Percentiles rank a stretch among this genome's conserved stretches.
Conservation (phyloP, 2,888 invertebrate genomes). For the Drosophila multiciliata region DNA sequence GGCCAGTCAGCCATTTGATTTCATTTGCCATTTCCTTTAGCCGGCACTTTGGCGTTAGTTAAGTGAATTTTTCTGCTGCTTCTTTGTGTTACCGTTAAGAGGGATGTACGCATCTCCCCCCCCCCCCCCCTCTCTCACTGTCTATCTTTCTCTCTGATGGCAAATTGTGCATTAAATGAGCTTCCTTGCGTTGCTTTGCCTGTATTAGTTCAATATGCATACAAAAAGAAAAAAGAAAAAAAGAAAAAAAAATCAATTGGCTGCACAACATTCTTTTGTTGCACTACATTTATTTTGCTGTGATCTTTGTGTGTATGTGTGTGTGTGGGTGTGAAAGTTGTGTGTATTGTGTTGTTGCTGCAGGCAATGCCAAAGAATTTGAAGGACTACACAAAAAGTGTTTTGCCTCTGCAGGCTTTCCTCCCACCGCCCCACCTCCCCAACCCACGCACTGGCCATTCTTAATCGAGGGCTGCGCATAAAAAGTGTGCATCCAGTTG, state of each 20-base stretch:
- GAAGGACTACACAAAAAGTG: constrained; percentile 38
- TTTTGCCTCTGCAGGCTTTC: background rate
- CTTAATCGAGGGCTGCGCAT: constrained; percentile 2
- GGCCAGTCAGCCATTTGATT: constrained; percentile 58
- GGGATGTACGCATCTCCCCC: constrained; percentile 19
- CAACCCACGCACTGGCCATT: background rate
- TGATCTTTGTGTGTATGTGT: background rate
- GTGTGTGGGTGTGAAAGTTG: background rate
- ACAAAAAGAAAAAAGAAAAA: background rate
- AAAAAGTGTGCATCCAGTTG: constrained; percentile 40
- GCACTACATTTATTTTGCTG: background rate
- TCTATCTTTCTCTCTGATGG: constrained; percentile 5
- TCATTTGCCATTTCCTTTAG: constrained; percentile 50
- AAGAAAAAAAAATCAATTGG: constrained; percentile 30
- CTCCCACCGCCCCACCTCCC: constrained; percentile 1
- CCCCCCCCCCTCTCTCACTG: rapidly evolving
- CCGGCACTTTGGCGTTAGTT: constrained; percentile 20
- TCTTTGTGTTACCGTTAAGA: constrained; percentile 6
- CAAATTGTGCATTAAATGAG: constrained; percentile 64
- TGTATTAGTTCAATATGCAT: constrained; percentile 21
- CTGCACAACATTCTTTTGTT: background rate
- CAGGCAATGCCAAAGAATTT: constrained; percentile 5
- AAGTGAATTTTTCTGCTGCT: background rate
- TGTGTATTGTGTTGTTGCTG: background rate
- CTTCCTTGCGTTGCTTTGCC: constrained; percentile 42